Conservation (phyloP, 1,140 invertebrate genomes). For the Leptinotarsa defecta region DNA sequence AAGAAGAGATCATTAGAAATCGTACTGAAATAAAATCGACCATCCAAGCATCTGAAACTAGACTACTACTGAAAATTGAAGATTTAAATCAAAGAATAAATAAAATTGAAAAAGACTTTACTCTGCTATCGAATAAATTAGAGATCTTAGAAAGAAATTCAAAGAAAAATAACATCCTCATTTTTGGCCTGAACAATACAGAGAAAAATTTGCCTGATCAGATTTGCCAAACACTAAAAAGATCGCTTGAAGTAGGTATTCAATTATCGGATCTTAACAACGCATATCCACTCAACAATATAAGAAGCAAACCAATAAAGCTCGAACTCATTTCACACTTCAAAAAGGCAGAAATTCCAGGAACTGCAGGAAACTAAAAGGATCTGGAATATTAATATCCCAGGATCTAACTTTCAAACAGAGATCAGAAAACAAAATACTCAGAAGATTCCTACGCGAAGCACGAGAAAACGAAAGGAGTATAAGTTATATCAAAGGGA, state of each 20-base stretch:
- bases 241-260: not conserved
- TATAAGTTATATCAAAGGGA: not conserved
- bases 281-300: not conserved
- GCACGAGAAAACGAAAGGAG: not conserved
- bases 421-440: constrained; percentile 9
- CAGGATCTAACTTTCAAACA: not conserved
- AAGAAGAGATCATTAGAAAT: constrained; percentile 7
- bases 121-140: not conserved
- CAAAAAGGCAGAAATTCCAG: not conserved
- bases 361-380: constrained; percentile 4
- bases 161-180: constrained; percentile 12
- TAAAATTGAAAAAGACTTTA: constrained; percentile 14
- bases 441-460: not conserved
- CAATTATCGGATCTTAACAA: not conserved
- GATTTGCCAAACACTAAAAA: not conserved
- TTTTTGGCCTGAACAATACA: constrained; percentile 8
- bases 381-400: not conserved
- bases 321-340: constrained; percentile 2
- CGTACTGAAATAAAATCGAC: not conserved
- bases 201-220: not conserved
- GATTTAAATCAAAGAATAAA: constrained; percentile 1
- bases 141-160: not conserved
- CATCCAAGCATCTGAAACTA: constrained; percentile 6
- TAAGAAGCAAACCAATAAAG: not conserved
- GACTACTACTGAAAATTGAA: constrained; percentile 8